These are phyloP conservation scores for Sylvicola cinctus DNA, from an alignment of 2,888 invertebrate species.

Conservation along the genomic window DNA sequence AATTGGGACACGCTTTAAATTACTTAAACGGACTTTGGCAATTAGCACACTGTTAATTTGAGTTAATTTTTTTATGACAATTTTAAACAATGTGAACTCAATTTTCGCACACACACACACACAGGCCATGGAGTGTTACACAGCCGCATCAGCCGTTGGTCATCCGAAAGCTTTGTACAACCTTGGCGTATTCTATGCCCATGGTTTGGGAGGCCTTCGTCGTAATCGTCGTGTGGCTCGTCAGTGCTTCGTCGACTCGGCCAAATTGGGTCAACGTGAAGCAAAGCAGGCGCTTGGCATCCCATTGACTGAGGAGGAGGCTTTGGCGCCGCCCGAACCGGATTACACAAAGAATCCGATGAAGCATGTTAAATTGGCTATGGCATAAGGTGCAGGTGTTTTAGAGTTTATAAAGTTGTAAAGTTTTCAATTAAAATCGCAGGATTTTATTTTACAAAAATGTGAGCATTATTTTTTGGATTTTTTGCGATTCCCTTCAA, in stretches of 20 bases:
- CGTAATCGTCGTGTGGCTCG: slow-evolving; percentile 30
- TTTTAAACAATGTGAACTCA: too few relatives aligned
- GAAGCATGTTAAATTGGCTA: too few relatives aligned
- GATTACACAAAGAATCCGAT: too few relatives aligned
- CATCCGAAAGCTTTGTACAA: slow-evolving; percentile 48
- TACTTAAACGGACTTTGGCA: not conserved
- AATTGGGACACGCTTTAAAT: too few relatives aligned
- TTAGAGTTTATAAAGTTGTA: too few relatives aligned
- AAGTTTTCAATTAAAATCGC: too few relatives aligned
- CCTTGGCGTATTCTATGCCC: slow-evolving; percentile 43
- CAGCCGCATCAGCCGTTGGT: slow-evolving; percentile 36
- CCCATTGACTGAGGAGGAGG: not conserved
- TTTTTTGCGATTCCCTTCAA: too few relatives aligned
- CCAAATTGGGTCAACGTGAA: slow-evolving; percentile 33
- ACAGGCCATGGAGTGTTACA: slow-evolving; percentile 47
- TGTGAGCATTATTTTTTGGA: too few relatives aligned
- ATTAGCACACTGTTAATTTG: not conserved
- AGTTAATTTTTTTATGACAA: not conserved
- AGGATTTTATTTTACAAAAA: too few relatives aligned
- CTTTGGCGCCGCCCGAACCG: not conserved
- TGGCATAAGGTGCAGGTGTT: too few relatives aligned
- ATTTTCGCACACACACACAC: too few relatives aligned
- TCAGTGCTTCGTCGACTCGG: slow-evolving; percentile 32
- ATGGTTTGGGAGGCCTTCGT: slow-evolving; percentile 37
- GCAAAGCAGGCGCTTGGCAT: slow-evolving; percentile 30